Evolutionary conservation across 2,113 vertebrate genomes (phyloP), one percentile per base, ranked within the genome.

Genomic region (Bubo bubo): DNA sequence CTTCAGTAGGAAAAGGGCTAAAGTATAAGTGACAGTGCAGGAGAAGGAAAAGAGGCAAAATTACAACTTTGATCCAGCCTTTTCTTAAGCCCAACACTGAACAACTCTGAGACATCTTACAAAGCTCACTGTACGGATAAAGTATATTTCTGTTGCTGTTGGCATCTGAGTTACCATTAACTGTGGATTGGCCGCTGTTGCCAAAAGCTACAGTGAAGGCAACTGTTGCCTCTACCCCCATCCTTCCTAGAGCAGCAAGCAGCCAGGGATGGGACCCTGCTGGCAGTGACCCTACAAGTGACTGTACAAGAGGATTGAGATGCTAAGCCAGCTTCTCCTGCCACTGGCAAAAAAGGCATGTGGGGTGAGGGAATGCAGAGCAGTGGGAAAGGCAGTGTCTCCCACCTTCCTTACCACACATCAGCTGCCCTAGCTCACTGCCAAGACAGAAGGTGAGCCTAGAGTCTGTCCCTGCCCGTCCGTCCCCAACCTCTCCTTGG

Each of bases 201-300:
- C 15, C 74, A 71, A 67, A 77, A 73, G 32, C 8, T 32, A 4
- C 15, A 45, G 34, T 6, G 63, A 83, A 59, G 23, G 15, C 8
- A 70, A 41, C 16, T 22, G 37, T 22, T 1, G 0, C 20, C 35
- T 45, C 52, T 60, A 22, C 6, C 9, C 4, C 18, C 1, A 3
- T 76, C 39, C 32, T 37, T 37, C 58, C n/a, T 14, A 37, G 45
- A 66, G 63, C 43, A 64, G 43, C 24, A 34, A 68, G 60, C 30
- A 80, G 30, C n/a, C 50, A 37, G n/a, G 20, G n/a, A 59, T 30
- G 32, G n/a, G 43, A 45, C 43, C 43, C 43, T 45, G 17, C 43
- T 45, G 43, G 43, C 43, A 9, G 32, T 66, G 70, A 81, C 47
- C 14, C 30, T 41, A 43, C 16, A 52, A 79, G 43, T 45, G 43